phyloP scores from a whole-genome alignment of 2,888 invertebrate species.

The Allophyes oxyacanthae region DNA sequence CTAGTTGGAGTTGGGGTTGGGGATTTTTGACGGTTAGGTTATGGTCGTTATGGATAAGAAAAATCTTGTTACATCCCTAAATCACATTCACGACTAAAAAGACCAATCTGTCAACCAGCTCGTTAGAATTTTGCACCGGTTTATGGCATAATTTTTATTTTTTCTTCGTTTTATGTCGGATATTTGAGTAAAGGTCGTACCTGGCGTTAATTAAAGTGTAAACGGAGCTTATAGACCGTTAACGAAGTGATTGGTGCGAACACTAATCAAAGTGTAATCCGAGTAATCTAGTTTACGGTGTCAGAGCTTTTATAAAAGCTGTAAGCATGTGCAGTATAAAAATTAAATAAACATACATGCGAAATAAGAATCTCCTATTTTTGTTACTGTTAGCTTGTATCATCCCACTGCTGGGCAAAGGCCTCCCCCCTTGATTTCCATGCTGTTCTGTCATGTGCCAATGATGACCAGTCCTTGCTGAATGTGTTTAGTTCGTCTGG shows the following conservation, averaged over 20 bases:
- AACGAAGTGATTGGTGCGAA: constrained; percentile 8
- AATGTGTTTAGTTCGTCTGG: too few species aligned
- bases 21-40: too few species aligned
- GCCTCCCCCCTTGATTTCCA: too few species aligned
- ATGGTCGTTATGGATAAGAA: too few species aligned
- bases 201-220: constrained; percentile 42
- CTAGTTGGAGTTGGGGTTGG: too few species aligned
- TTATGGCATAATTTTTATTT: constrained; percentile 23
- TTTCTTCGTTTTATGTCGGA: constrained; percentile 24
- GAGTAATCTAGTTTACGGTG: constrained; percentile 21
- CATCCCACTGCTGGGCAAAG: too few species aligned
- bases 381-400: too few species aligned
- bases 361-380: too few species aligned
- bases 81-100: constrained; percentile 7
- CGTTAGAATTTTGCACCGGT: constrained; percentile 25
- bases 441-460: too few species aligned
- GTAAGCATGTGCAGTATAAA: not conserved
- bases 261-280: constrained; percentile 26
- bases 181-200: constrained; percentile 29
- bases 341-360: too few species aligned
- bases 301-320: constrained; percentile 11
- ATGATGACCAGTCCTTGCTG: too few species aligned
- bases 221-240: constrained; percentile 33
- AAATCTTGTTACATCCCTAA: too few species aligned
- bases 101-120: constrained; percentile 32